phyloP scores from a whole-genome alignment of 2,888 invertebrate genomes.

The Aspidiotus destructor region DNA sequence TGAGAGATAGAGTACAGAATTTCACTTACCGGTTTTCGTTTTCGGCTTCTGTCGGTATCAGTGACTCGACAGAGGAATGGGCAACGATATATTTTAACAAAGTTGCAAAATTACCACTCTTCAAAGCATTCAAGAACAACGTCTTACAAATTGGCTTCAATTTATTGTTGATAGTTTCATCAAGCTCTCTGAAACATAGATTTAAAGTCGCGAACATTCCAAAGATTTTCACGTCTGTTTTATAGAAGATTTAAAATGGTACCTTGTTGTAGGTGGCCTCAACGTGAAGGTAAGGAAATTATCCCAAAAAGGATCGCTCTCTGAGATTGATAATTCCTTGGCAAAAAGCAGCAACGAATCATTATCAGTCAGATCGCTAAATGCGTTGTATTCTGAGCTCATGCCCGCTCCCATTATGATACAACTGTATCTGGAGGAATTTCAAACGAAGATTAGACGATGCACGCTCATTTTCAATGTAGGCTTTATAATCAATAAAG shows the following conservation, averaged over 20 bases:
- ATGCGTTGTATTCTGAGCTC: slow-evolving; percentile 47
- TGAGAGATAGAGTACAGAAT: slow-evolving; percentile 5
- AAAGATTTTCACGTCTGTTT: slow-evolving; percentile 1
- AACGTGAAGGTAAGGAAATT: slow-evolving; percentile 84
- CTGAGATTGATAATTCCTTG: slow-evolving; percentile 65
- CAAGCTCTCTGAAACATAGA: slow-evolving; percentile 55
- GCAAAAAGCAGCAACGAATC: slow-evolving; percentile 69
- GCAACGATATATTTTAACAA: slow-evolving; percentile 28
- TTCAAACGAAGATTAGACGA: too few relatives aligned
- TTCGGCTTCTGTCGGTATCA: slow-evolving; percentile 7
- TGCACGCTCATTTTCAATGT: too few relatives aligned
- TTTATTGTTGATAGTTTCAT: slow-evolving; percentile 68
- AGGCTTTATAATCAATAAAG: too few relatives aligned
- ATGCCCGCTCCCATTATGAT: slow-evolving; percentile 66
- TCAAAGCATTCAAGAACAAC: slow-evolving; percentile 33
- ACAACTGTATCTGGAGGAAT: neutral
- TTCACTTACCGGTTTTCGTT: slow-evolving; percentile 6
- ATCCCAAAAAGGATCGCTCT: slow-evolving; percentile 90
- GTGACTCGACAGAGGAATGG: slow-evolving; percentile 5
- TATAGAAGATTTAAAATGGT: slow-evolving; percentile 35
- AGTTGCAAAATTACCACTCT: slow-evolving; percentile 34
- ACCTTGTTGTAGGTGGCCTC: slow-evolving; percentile 66
- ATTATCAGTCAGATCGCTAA: slow-evolving; percentile 70
- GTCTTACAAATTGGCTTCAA: slow-evolving; percentile 55
- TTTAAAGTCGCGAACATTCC: slow-evolving; percentile 13